These are phyloP conservation scores for Priocnemis perturbator DNA, from an alignment of 2,888 invertebrate species.

Conservation along the genomic window DNA sequence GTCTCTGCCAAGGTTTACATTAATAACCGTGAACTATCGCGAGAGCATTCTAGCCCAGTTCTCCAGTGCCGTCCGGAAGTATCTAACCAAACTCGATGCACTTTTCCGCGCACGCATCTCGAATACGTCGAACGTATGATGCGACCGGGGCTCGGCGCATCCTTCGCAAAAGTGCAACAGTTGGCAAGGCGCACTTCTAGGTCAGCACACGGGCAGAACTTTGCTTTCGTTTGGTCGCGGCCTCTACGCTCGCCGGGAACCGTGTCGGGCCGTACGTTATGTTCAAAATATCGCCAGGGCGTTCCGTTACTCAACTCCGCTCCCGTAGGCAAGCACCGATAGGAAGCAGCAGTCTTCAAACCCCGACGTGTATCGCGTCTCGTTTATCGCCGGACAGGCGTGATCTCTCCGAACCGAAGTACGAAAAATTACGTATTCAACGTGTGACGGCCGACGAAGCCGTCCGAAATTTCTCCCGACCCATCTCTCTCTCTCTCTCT, in stretches of 20 bases:
- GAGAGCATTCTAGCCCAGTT: neutral
- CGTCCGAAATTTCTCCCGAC: conserved; percentile 14
- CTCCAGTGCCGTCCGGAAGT: neutral
- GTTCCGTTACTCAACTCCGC: neutral
- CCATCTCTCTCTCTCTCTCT: too few relatives aligned
- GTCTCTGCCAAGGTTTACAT: too few relatives aligned
- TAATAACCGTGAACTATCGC: too few relatives aligned
- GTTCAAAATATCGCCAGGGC: conserved; percentile 3
- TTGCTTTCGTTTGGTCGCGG: conserved; percentile 21
- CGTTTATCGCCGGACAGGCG: neutral
- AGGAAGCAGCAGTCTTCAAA: too few relatives aligned
- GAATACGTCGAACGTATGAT: neutral
- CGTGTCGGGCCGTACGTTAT: conserved; percentile 16
- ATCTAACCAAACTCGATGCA: neutral
- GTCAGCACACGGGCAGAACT: conserved; percentile 23
- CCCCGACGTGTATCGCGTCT: neutral
- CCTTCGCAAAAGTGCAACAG: conserved; percentile 38
- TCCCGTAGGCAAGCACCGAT: neutral
- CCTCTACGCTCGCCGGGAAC: too few relatives aligned
- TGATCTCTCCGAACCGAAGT: neutral
- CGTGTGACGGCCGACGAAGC: neutral
- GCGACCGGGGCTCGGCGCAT: neutral
- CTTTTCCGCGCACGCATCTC: conserved; percentile 1
- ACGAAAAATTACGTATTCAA: conserved; percentile 8
- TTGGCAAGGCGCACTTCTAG: conserved; percentile 33